A percentile compares a stretch with the other conserved stretches of the same genome.
These are phyloP conservation scores for Drosophila nasuta DNA, from an alignment of 1,140 invertebrate genomes.

Conservation along the genomic window DNA sequence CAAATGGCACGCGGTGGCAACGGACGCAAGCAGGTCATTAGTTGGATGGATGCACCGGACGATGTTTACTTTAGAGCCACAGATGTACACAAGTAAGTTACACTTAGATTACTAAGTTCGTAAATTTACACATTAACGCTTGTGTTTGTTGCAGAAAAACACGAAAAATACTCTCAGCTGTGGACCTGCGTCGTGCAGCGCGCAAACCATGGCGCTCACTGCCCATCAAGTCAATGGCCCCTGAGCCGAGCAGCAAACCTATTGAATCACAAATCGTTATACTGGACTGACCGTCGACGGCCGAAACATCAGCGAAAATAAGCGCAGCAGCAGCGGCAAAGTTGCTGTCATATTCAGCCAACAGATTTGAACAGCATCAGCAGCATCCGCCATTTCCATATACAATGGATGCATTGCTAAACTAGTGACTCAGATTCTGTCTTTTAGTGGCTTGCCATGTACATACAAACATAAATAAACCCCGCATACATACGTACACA, in stretches of 20 bases:
- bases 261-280: constrained; percentile 89
- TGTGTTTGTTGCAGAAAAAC: constrained; percentile 89
- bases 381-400: constrained; percentile 86
- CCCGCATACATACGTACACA: constrained; percentile 43
- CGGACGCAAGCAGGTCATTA: constrained; percentile 95
- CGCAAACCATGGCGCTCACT: constrained; percentile 95
- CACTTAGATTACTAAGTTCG: constrained; percentile 36
- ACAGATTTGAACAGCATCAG: constrained; percentile 72
- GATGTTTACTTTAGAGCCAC: constrained; percentile 98
- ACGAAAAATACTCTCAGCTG: constrained; percentile 91
- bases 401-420: constrained; percentile 88
- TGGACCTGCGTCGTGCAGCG: constrained; percentile 94
- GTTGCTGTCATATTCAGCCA: constrained; percentile 70
- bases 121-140: background rate
- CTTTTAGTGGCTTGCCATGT: constrained; percentile 77
- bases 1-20: constrained; percentile 88
- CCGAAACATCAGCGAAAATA: constrained; percentile 54
- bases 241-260: constrained; percentile 76
- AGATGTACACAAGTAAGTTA: constrained; percentile 93
- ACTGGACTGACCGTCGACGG: constrained; percentile 88
- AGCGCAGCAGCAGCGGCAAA: constrained; percentile 72
- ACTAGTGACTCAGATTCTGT: constrained; percentile 84
- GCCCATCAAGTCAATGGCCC: constrained; percentile 71
- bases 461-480: constrained; percentile 58
- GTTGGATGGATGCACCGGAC: constrained; percentile 99